Conservation (phyloP, 2,113 vertebrate genomes). For the Aythya baeri region DNA sequence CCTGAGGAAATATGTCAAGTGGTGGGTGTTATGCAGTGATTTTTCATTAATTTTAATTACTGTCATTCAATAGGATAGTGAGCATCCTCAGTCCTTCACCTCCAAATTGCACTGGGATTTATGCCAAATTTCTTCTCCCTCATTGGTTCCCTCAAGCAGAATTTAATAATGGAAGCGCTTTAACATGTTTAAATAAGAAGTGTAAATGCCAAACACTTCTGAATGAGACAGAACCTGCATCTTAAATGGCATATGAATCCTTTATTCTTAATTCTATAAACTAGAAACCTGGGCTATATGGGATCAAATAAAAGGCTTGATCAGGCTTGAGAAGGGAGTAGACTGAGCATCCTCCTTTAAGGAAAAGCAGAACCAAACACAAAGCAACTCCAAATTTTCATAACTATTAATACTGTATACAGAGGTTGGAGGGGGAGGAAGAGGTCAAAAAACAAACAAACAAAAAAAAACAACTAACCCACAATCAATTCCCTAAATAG, state of each 20-base stretch:
- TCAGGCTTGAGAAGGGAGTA: slow-evolving; percentile 14
- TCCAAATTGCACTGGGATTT: slow-evolving; percentile 69
- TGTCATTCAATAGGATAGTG: slow-evolving; percentile 69
- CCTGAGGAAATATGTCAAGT: slow-evolving; percentile 61
- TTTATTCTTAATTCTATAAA: slow-evolving; percentile 39
- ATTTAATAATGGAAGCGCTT: slow-evolving; percentile 70
- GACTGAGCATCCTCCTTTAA: neutral
- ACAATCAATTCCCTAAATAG: neutral
- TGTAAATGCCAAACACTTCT: slow-evolving; percentile 63
- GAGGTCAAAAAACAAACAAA: neutral
- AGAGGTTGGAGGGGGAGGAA: neutral
- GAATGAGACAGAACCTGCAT: slow-evolving; percentile 48
- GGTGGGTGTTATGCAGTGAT: slow-evolving; percentile 57
- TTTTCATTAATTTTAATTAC: slow-evolving; percentile 79
- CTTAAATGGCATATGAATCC: slow-evolving; percentile 31
- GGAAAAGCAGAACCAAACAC: neutral
- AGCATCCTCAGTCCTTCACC: slow-evolving; percentile 65
- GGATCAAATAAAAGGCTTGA: slow-evolving; percentile 52
- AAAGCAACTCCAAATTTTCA: neutral
- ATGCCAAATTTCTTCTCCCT: slow-evolving; percentile 65
- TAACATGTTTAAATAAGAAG: slow-evolving; percentile 69
- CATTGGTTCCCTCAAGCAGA: slow-evolving; percentile 64
- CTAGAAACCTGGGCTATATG: neutral
- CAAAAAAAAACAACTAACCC: neutral
- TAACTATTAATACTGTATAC: neutral